Evolutionary conservation across 2,888 invertebrate genomes (phyloP), one percentile per base, ranked within the genome.

Genomic region (Anthophora plumipes): DNA sequence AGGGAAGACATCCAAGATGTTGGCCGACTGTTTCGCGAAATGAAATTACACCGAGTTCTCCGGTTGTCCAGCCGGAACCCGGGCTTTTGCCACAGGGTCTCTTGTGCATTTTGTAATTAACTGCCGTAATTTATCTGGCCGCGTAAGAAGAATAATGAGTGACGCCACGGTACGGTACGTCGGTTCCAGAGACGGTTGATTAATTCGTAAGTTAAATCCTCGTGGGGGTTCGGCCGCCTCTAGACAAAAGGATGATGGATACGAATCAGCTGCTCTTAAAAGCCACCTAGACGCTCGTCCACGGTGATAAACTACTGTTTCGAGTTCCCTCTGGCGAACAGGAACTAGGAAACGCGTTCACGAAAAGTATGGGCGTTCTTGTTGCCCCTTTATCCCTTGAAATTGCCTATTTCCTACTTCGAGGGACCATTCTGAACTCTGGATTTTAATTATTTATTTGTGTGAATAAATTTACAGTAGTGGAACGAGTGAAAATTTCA

Each of bases 211-310:
- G 80, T 85, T 82, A 79, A 83, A 78, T 80, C 82, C 70, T 81
- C 81, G 77, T 83, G 76, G 86, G 74, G 73, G 76, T 83, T 80
- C 84, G 71, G 48, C 59, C 70, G 74, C 55, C 60, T 54, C 57
- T 64, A 72, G 72, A 87, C 83, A 83, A 88, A 88, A 79, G 80
- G 68, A 87, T 85, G 88, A 89, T 85, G 66, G 67, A 88, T 88
- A 82, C 57, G 73, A 54, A 82, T 84, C 82, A 70, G 78, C 63
- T 84, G 80, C 22, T 73, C 46, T 50, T 37, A 54, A 57, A 25
- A 20, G 59, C 52, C 39, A 71, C 43, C 20, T 57, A 31, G 41
- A 20, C 37, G 54, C 70, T 55, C 46, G 17, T 50, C 54, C 52
- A 46, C 37, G 7, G 59, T 67, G 37, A 63, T 72, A 61, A 72